phyloP scores from a whole-genome alignment of 1,140 invertebrate species.

The Leptinotarsa undecemlineata region DNA sequence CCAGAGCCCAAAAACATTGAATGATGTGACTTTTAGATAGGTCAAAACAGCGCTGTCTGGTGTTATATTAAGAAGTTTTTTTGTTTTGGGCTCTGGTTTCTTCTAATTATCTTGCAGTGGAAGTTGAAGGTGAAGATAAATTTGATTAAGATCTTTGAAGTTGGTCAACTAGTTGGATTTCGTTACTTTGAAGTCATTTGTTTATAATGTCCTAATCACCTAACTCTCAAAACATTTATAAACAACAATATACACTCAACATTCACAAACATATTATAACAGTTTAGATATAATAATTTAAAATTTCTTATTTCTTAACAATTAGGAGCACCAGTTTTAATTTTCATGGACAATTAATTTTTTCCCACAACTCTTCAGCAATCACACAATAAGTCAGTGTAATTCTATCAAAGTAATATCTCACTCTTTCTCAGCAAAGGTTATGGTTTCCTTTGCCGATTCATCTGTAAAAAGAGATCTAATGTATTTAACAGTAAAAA shows the following conservation, averaged over 20 bases:
- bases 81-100: no score
- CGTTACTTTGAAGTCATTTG: background rate
- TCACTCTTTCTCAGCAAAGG: constrained; percentile 22
- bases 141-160: no score
- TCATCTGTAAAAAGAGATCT: constrained; percentile 32
- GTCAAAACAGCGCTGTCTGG: no score
- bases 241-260: constrained; percentile 1
- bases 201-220: background rate
- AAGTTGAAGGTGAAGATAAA: no score
- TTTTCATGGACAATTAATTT: no score
- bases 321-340: no score
- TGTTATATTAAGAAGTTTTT: no score
- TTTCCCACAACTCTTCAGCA: background rate
- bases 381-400: background rate
- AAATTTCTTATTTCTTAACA: background rate
- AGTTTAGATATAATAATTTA: background rate
- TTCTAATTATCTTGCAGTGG: no score
- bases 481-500: background rate
- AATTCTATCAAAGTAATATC: constrained; percentile 26
- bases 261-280: background rate
- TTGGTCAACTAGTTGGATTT: no score
- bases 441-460: constrained; percentile 33
- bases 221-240: background rate
- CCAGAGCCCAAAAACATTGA: no score
- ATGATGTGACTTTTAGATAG: no score